phyloP scores from a whole-genome alignment of 1,140 invertebrate genomes.

The Brachionus rotundiformis region DNA sequence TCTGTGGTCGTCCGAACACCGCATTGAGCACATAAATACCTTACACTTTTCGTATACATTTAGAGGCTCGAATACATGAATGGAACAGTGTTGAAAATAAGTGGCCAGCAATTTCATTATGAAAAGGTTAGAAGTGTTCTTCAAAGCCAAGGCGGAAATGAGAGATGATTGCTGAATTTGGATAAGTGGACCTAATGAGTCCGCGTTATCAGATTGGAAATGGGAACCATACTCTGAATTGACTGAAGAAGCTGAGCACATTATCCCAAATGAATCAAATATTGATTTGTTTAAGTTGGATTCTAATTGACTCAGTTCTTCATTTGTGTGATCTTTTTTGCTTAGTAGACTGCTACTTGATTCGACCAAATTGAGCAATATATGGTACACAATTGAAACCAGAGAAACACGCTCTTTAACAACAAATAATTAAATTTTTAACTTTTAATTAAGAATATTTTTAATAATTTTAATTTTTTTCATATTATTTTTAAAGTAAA shows the following conservation, averaged over 20 bases:
- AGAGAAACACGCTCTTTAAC: conserved; percentile 26
- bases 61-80: conserved; percentile 40
- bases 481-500: no score
- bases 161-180: conserved; percentile 38
- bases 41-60: conserved; percentile 52
- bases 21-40: conserved; percentile 49
- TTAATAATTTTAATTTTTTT: no score
- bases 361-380: conserved; percentile 31
- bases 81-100: conserved; percentile 31
- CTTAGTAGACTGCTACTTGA: background rate
- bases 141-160: background rate
- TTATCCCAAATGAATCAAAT: conserved; percentile 11
- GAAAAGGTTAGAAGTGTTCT: conserved; percentile 12
- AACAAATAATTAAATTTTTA: background rate
- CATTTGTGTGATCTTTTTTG: background rate
- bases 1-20: conserved; percentile 16
- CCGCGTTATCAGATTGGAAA: background rate
- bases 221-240: background rate
- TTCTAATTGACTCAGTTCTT: background rate
- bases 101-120: conserved; percentile 29
- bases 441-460: no score
- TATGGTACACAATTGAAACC: conserved; percentile 36
- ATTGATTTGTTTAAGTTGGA: background rate
- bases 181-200: background rate
- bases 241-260: background rate